A percentile compares a stretch with the other conserved stretches of the same genome.
These are phyloP conservation scores for Prunella himalayana DNA, from an alignment of 2,113 vertebrate species.

Conservation along the genomic window DNA sequence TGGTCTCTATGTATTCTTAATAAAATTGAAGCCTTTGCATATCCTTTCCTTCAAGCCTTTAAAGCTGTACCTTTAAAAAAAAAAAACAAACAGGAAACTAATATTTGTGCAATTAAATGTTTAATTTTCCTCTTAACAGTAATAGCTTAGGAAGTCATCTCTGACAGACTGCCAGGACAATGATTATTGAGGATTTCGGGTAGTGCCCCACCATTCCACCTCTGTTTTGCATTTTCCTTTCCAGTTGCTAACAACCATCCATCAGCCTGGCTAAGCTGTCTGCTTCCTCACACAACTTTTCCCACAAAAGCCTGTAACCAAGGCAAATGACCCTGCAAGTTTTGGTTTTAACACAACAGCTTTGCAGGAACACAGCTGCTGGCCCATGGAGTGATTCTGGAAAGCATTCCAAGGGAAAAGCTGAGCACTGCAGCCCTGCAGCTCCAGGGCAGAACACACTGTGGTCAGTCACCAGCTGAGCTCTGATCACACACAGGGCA, in stretches of 20 bases:
- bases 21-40: background rate
- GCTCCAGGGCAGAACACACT: fast-evolving
- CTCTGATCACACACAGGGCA: background rate
- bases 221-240: background rate
- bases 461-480: background rate
- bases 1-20: background rate
- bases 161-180: background rate
- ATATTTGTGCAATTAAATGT: background rate
- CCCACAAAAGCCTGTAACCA: background rate
- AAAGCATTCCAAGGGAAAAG: background rate
- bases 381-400: fast-evolving
- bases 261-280: background rate
- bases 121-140: background rate
- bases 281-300: background rate
- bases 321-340: background rate
- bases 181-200: background rate
- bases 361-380: background rate
- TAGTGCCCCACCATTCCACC: background rate
- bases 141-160: background rate
- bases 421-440: background rate
- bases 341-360: background rate
- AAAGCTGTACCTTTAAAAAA: background rate
- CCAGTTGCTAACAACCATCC: background rate
- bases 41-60: background rate
- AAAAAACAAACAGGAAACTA: background rate